These are phyloP conservation scores for Punctoribates punctum DNA, from an alignment of 2,888 invertebrate genomes.

Conservation along the genomic window DNA sequence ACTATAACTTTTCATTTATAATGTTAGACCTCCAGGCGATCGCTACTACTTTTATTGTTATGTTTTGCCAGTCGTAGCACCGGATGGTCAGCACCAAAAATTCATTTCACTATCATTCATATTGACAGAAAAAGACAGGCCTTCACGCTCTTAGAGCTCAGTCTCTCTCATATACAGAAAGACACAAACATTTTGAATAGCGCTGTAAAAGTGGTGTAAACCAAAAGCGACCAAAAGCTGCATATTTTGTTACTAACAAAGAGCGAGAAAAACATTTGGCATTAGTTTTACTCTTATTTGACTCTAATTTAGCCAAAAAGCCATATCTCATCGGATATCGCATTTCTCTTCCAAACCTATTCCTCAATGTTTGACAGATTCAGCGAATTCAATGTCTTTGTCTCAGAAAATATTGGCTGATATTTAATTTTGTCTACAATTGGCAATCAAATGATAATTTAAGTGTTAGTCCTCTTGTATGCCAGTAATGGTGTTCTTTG, in stretches of 20 bases:
- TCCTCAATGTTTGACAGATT: background rate
- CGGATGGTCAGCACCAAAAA: conserved; percentile 26
- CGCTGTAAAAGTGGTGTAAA: conserved; percentile 10
- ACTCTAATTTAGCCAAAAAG: conserved; percentile 25
- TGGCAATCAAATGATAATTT: conserved; percentile 4
- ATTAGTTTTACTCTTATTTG: conserved; percentile 5
- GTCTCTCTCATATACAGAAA: background rate
- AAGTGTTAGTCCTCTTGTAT: background rate
- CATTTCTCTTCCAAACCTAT: background rate
- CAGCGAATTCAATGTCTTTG: background rate
- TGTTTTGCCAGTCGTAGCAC: conserved; percentile 1
- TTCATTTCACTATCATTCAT: conserved; percentile 2
- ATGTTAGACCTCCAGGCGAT: conserved; percentile 17
- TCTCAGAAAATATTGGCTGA: background rate
- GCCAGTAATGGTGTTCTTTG: background rate
- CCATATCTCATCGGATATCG: background rate
- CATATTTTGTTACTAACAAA: conserved; percentile 23
- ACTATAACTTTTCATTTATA: conserved; percentile 32
- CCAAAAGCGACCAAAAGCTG: background rate
- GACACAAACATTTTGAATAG: background rate
- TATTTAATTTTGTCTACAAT: background rate
- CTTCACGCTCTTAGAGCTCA: conserved; percentile 12
- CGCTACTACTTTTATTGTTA: conserved; percentile 15
- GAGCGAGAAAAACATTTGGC: conserved; percentile 22
- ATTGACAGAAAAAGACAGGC: conserved; percentile 28